phyloP scores from a whole-genome alignment of 2,113 vertebrate genomes.

The Pseudonaja textilis region DNA sequence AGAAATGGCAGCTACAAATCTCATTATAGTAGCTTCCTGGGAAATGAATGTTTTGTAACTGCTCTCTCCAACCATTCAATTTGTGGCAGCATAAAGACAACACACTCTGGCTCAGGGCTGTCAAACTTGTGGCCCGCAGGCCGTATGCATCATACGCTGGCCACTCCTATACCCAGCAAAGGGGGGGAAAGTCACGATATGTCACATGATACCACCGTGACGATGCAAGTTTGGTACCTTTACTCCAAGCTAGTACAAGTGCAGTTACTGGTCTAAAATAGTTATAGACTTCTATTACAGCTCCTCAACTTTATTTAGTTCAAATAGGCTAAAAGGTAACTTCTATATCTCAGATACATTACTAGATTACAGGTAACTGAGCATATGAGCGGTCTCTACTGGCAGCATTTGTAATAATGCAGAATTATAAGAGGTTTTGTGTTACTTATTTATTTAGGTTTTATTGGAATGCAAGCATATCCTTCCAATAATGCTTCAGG shows the following conservation, averaged over 20 bases:
- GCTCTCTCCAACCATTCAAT: background rate
- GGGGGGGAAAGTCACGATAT: too few species aligned
- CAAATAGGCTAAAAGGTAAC: background rate
- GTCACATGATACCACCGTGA: too few species aligned
- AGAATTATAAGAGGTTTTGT: background rate
- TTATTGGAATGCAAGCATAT: background rate
- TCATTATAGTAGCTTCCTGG: background rate
- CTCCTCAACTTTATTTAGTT: background rate
- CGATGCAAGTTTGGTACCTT: too few species aligned
- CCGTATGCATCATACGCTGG: too few species aligned
- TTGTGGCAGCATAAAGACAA: background rate
- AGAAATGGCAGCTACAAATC: background rate
- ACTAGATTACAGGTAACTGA: background rate
- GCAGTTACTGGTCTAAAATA: background rate
- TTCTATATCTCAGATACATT: background rate
- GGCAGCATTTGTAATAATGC: background rate
- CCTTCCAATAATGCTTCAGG: background rate
- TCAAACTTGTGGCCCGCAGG: too few species aligned
- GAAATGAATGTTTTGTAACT: background rate
- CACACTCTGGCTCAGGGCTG: background rate
- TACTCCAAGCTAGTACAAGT: background rate
- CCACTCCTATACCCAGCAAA: too few species aligned
- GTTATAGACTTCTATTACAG: background rate
- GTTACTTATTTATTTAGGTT: background rate
- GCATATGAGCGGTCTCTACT: background rate